Evolutionary conservation across 2,888 invertebrate species (phyloP).

Genomic region (Ypsolopha sequella): DNA sequence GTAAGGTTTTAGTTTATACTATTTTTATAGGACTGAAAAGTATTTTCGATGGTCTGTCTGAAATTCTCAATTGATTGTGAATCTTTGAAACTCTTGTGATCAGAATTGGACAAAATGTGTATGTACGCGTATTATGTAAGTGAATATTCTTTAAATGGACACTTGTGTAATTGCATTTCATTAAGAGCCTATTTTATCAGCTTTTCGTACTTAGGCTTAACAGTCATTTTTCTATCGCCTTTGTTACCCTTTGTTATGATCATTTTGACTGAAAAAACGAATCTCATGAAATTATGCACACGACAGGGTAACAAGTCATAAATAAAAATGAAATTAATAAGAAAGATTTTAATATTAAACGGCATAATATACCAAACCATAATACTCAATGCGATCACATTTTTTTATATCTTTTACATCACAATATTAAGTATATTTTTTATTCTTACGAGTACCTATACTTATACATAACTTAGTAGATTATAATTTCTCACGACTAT

Average conservation of each 20-base stretch:
- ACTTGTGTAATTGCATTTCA: not conserved
- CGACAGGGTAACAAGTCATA: slow-evolving; percentile 58
- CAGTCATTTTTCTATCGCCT: slow-evolving; percentile 16
- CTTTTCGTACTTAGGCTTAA: slow-evolving; percentile 33
- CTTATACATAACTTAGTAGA: slow-evolving; percentile 30
- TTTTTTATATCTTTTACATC: slow-evolving; percentile 36
- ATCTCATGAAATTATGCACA: slow-evolving; percentile 47
- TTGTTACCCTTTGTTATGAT: slow-evolving; percentile 19
- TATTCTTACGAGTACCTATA: slow-evolving; percentile 28
- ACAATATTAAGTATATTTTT: slow-evolving; percentile 17
- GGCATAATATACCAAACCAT: slow-evolving; percentile 47
- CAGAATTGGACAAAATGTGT: slow-evolving; percentile 10
- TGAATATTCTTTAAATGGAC: not conserved
- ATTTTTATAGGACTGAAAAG: slow-evolving; percentile 32
- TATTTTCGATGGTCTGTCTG: slow-evolving; percentile 18
- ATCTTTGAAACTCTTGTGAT: slow-evolving; percentile 28
- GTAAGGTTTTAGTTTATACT: slow-evolving; percentile 26
- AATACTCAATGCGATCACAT: slow-evolving; percentile 61
- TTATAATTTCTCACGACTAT: slow-evolving; percentile 49
- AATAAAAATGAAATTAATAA: slow-evolving; percentile 25
- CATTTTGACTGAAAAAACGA: slow-evolving; percentile 32
- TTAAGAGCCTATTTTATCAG: slow-evolving; percentile 10
- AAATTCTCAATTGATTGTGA: slow-evolving; percentile 6
- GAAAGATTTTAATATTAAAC: slow-evolving; percentile 18
- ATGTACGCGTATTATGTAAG: not conserved